Evolutionary conservation across 2,113 vertebrate genomes (phyloP), one percentile per base, ranked within the genome.

Genomic region (Telmatochromis sp.): DNA sequence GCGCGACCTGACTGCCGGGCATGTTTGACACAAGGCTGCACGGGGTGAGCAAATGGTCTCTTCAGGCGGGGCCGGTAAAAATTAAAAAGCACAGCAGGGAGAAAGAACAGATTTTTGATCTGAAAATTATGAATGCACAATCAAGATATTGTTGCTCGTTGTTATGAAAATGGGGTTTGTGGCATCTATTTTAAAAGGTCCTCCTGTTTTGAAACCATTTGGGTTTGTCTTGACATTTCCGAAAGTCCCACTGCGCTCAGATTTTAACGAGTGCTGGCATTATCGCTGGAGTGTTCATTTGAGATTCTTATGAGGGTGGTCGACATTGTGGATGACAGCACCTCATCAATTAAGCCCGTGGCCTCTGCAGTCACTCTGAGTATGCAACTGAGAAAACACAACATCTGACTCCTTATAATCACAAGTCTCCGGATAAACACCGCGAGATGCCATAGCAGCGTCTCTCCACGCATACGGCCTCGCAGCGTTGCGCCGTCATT

Each of bases 181-280:
- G 87, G 37, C 73, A 73, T 88, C 57, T 80, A 83, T 82, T 86
- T 70, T 28, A 75, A 81, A 89, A 86, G 79, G 80, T 85, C 75
- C 70, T 63, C 33, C 19, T 89, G 51, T 87, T 90, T 80, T 80
- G 15, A 84, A 84, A 55, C 17, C 68, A 5, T 80, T 84, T 23
- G 49, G 68, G 17, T 40, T 79, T 1, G 17, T 85, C 88, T 82
- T 92, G 93, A 90, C 92, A 92, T 94, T 94, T 93, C 47, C 26
- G 14, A 87, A 88, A 68, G 78, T 85, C 90, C 92, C 90, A 37
- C 87, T 75, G 92, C 2, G 86, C 78, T 53, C 35, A 6, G 2
- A 83, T 86, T 87, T 84, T 89, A 91, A 93, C 81, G 84, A 94
- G 86, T 4, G 60, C 85, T 83, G 89, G 79, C 88, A 89, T 93